Evolutionary conservation across 2,797 vertebrate genomes (phyloP).

Genomic region (Myiotriccus ornatus): DNA sequence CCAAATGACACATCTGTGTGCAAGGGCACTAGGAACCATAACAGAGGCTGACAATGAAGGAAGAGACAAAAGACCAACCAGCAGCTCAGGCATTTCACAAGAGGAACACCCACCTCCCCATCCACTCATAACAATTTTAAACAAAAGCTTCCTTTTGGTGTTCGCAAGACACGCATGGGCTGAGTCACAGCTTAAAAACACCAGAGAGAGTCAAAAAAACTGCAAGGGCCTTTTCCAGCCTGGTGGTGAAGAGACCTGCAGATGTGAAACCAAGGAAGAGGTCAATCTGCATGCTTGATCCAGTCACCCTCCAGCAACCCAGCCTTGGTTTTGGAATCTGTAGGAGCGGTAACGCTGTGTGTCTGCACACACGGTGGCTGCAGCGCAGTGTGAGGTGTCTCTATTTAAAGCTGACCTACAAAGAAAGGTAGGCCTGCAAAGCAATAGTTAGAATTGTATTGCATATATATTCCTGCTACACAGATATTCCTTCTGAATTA

Average conservation of each 20-base stretch:
- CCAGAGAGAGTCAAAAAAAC: neutral
- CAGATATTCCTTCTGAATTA: neutral
- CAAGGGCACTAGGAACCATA: neutral
- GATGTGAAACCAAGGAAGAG: neutral
- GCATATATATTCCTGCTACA: neutral
- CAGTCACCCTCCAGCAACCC: neutral
- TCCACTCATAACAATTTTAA: neutral
- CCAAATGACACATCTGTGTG: neutral
- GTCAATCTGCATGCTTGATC: neutral
- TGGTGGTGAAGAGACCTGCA: neutral
- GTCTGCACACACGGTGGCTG: neutral
- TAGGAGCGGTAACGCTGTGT: neutral
- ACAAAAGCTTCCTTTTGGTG: neutral
- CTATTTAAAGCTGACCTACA: neutral
- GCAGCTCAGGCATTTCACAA: neutral
- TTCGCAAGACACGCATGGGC: rapidly evolving
- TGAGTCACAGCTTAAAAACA: neutral
- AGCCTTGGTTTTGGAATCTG: neutral
- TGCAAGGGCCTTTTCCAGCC: neutral
- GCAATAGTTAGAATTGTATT: neutral
- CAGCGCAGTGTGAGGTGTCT: neutral
- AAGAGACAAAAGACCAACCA: neutral
- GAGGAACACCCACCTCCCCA: neutral
- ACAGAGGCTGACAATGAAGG: neutral
- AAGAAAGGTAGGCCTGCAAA: neutral